Conservation (phyloP, 2,888 invertebrate genomes). For the Ormia ochracea region DNA sequence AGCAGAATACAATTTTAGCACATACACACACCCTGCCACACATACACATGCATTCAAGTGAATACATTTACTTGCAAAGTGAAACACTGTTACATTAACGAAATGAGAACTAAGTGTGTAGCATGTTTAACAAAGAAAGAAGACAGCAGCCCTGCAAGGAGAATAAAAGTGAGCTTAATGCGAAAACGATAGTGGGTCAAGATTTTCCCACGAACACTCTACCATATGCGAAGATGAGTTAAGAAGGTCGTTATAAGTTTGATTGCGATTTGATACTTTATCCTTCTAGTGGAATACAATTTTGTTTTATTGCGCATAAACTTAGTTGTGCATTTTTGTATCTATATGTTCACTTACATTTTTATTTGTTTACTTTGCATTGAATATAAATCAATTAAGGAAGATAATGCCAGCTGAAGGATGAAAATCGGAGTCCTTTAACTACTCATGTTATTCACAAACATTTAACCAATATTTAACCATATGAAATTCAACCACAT, state of each 20-base stretch:
- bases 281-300: neutral
- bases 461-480: no score
- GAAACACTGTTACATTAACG: conserved; percentile 10
- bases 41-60: neutral
- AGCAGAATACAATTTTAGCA: conserved; percentile 38
- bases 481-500: no score
- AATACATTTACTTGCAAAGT: neutral
- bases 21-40: neutral
- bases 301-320: neutral
- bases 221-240: neutral
- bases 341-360: neutral
- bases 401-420: no score
- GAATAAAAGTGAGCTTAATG: neutral
- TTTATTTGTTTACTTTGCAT: no score
- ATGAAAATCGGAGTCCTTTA: no score
- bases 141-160: neutral
- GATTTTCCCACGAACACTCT: conserved; percentile 8
- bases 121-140: neutral
- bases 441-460: no score
- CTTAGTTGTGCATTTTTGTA: neutral
- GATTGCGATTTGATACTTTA: neutral
- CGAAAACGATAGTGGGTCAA: conserved; percentile 36
- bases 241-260: neutral
- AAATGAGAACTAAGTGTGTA: conserved; percentile 46
- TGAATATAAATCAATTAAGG: no score